Conservation (phyloP, 2,888 invertebrate species). For the Oligia strigilis region DNA sequence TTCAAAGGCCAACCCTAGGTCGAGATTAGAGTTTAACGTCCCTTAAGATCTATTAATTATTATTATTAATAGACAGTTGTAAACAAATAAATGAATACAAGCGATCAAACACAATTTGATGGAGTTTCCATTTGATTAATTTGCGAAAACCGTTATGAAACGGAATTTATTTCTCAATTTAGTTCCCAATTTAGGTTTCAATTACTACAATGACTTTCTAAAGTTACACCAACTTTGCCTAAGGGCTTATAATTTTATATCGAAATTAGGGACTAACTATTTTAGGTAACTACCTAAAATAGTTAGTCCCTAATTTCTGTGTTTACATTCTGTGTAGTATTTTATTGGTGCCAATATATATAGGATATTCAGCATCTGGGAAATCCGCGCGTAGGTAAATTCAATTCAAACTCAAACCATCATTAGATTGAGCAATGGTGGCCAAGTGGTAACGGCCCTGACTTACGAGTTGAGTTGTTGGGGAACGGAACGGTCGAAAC, state of each 20-base stretch:
- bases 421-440: neutral
- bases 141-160: constrained; percentile 31
- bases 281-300: neutral
- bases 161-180: neutral
- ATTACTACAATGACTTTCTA: constrained; percentile 4
- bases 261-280: neutral
- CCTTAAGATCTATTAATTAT: constrained; percentile 3
- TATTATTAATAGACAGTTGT: constrained; percentile 29
- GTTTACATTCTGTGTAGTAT: no score
- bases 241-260: neutral
- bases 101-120: constrained; percentile 17
- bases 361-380: neutral
- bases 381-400: neutral
- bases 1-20: constrained; percentile 9
- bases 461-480: neutral
- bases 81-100: neutral
- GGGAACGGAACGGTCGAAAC: neutral
- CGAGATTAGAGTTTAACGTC: constrained; percentile 11
- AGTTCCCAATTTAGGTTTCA: neutral
- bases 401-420: neutral
- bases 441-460: neutral
- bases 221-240: neutral
- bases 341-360: neutral
- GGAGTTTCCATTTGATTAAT: constrained; percentile 38
- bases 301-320: no score